These are phyloP conservation scores for Nylanderia fulva DNA, from an alignment of 1,140 invertebrate species.

Conservation along the genomic window DNA sequence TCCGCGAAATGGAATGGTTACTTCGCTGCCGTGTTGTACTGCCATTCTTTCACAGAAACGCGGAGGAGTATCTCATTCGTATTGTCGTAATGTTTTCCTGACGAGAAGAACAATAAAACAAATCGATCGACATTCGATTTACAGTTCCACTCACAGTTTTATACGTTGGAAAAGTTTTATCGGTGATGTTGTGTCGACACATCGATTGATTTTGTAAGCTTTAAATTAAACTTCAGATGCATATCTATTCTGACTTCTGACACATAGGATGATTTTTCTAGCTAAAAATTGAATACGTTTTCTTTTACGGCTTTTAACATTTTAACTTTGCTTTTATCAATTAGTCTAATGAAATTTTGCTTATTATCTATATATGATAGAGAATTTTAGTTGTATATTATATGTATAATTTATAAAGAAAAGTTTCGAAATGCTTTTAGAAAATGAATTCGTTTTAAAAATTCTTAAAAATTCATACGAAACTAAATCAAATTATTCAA, in stretches of 20 bases:
- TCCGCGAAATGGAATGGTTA: slow-evolving; percentile 38
- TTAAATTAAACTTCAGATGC: background rate
- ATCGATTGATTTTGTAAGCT: background rate
- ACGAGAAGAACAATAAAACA: background rate
- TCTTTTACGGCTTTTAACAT: background rate
- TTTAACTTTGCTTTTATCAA: background rate
- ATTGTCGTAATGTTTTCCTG: slow-evolving; percentile 17
- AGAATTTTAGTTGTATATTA: too few species aligned
- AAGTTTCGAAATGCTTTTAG: background rate
- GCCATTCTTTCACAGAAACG: slow-evolving; percentile 1
- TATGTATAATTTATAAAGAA: background rate
- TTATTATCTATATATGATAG: background rate
- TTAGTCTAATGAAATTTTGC: background rate
- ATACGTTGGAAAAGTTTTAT: background rate
- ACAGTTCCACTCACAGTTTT: background rate
- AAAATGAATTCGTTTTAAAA: background rate
- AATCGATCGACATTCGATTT: slow-evolving; percentile 29
- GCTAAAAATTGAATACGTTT: background rate
- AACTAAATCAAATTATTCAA: background rate
- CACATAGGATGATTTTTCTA: background rate
- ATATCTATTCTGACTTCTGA: background rate
- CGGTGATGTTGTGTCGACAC: background rate
- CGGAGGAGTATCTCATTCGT: background rate
- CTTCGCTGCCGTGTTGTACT: background rate
- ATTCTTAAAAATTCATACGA: too few species aligned